Base-by-base conservation (phyloP, 2,888 invertebrate species). In the Belgica antarctica region DNA sequence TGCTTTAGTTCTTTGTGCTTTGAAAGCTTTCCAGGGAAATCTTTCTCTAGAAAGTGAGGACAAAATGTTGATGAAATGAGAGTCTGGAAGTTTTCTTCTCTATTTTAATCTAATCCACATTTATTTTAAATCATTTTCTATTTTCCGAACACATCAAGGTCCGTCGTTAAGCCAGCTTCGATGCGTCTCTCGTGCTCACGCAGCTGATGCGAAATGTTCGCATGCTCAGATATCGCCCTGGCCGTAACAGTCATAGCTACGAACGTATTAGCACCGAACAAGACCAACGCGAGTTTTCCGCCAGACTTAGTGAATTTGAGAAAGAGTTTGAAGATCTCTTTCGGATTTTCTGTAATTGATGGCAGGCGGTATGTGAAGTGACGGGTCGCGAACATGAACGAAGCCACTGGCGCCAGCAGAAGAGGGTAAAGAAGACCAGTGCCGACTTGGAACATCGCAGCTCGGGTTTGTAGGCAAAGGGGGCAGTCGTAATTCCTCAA, bases 291-390 rank as follows among this genome's bases (percentile, higher is more conserved):
- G 0, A 80, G 78, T 1, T 82, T 82, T 2, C 79, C 76, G 25
- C 86, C 81, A 0, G 86, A 85, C 73, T 79, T 83, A 0, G 85
- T 82, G 1, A 86, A 75, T 75, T 83, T 84, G 4, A 75, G 75
- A 74, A 85, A 76, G 19, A 88, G 78, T 52, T 81, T 76, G 0
- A 86, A 81, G 0, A 85, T 78, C 70, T 83, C 84, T 74, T 77
- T 79, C 0, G 84, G 84, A 10, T 85, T 83, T 66, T 84, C 80
- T 0, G 76, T 79, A n/a, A 88, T 75, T n/a, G 84, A 81, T 2
- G 90, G 90, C 22, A 89, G 73, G 72, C 86, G 81, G 73, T 81
- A 85, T 2, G 89, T 89, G 62, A 78, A 81, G 76, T 85, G 85
- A 71, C 84, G 81, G 63, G 83, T 82, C 27, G 87, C 87, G 72